Evolutionary conservation across 2,797 vertebrate species (phyloP), one percentile per base, ranked within the genome.

Genomic region (Fistularia commersonii): DNA sequence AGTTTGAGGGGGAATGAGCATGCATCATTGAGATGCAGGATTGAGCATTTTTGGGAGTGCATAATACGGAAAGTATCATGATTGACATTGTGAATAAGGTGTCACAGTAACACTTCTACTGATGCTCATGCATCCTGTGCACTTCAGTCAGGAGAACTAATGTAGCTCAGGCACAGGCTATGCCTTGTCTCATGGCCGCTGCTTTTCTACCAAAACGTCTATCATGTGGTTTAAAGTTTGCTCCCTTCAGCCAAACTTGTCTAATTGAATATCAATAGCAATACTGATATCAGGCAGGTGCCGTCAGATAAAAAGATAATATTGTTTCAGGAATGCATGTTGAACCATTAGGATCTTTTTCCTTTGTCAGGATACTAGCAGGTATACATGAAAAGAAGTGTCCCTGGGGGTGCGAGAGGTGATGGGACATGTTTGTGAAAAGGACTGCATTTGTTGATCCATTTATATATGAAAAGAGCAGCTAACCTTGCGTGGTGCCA

Each of bases 371-470:
- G 4, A 23, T 23, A 23, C 4, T 2, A 23, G 23, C 23, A 23
- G 23, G 23, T 23, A 23, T 23, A 23, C 23, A 23, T 4, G 4
- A 23, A 23, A 32, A n/a, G 11, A n/a, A 34, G 32, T 8, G 9
- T 11, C 74, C 81, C 76, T 13, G 43, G 68, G 67, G 77, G 67
- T 51, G 32, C 4, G 57, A 62, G 65, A 73, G 70, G 66, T 64
- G 79, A 87, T 66, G 51, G 62, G 66, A 81, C 81, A 82, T 81
- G 82, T 77, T 70, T 75, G 60, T 39, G 41, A 66, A 40, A 54
- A 66, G 49, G 61, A 42, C 67, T 38, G 55, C 56, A 78, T 67
- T 60, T 58, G 32, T 33, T 67, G 61, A 73, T 74, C 57, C 61
- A 74, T 76, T 81, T 79, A 81, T 70, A 65, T 50, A 58, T 66